A percentile compares a stretch with the other conserved stretches of the same genome.
These are phyloP conservation scores for Sinhomidia bicolor DNA, from an alignment of 2,888 invertebrate genomes.

Conservation along the genomic window DNA sequence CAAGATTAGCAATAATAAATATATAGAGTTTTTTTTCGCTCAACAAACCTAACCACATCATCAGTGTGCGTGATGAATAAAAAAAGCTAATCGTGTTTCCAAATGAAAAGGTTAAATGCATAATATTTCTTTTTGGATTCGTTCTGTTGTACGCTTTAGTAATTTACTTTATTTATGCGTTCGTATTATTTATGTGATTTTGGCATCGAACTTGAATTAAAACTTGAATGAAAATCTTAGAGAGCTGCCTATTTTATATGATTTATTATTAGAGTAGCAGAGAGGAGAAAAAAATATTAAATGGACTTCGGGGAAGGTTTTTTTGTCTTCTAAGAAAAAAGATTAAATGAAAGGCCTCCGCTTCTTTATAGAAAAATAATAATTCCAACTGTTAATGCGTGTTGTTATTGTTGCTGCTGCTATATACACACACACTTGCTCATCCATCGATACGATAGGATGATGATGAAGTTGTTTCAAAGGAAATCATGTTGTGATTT, in stretches of 20 bases:
- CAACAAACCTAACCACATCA: not conserved
- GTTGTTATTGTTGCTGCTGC: too few relatives aligned
- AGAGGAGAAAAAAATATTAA: not conserved
- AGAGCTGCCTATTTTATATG: too few relatives aligned
- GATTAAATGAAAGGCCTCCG: not conserved
- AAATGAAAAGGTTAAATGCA: not conserved
- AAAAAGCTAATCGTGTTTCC: constrained; percentile 17
- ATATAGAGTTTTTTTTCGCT: constrained; percentile 61
- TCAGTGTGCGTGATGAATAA: not conserved
- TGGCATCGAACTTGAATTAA: not conserved
- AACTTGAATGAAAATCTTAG: too few relatives aligned
- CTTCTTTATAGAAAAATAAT: too few relatives aligned
- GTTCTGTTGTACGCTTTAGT: too few relatives aligned
- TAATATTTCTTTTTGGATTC: too few relatives aligned
- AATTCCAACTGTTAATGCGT: too few relatives aligned
- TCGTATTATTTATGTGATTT: not conserved
- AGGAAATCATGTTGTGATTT: constrained; percentile 6
- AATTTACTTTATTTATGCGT: too few relatives aligned
- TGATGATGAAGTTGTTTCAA: constrained; percentile 1
- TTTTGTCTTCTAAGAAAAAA: not conserved
- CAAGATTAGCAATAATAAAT: constrained; percentile 2
- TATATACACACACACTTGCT: too few relatives aligned
- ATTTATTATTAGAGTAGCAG: not conserved
- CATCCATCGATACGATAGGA: not conserved
- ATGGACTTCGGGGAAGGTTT: not conserved